Evolutionary conservation across 2,888 invertebrate genomes (phyloP), one percentile per base, ranked within the genome.

Genomic region (Megastigmus dorsalis): DNA sequence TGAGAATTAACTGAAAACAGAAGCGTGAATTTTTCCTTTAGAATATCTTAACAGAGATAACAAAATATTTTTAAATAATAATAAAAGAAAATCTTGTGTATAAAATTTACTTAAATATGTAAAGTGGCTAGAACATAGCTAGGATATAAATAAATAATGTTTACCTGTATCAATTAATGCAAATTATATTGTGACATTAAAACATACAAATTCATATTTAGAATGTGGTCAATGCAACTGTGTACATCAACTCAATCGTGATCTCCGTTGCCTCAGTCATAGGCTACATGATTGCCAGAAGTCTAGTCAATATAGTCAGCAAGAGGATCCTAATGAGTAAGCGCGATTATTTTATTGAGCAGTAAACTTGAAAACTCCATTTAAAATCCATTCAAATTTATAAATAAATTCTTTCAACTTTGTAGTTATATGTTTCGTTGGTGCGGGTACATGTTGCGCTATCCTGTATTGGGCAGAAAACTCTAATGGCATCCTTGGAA

Each of bases 171-270:
- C 3, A 43, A 28, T 66, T 26, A 15, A 15, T 26, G 30, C 10
- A n/a, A 36, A 50, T 33, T 15, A 15, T n/a, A 28, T n/a, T 33
- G n/a, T n/a, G 18, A 0, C 33, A 9, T n/a, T 48, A 60, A 60
- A 10, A 23, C 1, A 26, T 13, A 63, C 26, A 43, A 50, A n/a
- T 18, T 60, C 10, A 10, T 26, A 33, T 60, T 50, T 26, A 76
- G 73, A 69, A 73, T 30, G 43, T 73, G 30, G 90, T 92, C 0
- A 90, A 92, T 80, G 78, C 84, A 10, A 89, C 90, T 59, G 93
- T 93, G 6, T 94, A 94, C 79, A 89, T 92, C 3, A 94, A 94
- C 84, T 92, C 93, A 18, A 91, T 92, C 0, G 91, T 93, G 1
- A 93, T 94, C 0, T 92, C 93, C 0, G 84, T 90, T 0, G 91